Conservation (phyloP, 2,113 vertebrate genomes). For the Phylloscopus whistleri region DNA sequence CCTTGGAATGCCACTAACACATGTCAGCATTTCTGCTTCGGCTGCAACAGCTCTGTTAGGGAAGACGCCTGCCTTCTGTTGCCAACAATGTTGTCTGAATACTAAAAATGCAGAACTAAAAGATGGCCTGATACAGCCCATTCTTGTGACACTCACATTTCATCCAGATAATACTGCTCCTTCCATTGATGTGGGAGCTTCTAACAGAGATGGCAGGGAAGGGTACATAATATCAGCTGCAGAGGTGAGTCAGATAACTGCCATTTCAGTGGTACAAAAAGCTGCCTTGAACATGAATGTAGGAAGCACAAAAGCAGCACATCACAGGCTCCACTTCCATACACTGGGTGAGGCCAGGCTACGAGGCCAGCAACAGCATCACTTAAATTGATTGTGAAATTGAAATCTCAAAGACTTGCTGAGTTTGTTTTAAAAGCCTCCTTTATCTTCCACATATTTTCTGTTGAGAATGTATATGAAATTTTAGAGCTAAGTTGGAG, state of each 20-base stretch:
- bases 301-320: conserved; percentile 7
- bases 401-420: background rate
- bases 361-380: background rate
- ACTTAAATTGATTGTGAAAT: background rate
- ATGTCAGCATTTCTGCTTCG: background rate
- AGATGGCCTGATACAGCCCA: conserved; percentile 5
- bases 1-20: background rate
- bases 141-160: background rate
- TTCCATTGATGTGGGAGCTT: conserved; percentile 17
- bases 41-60: background rate
- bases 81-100: background rate
- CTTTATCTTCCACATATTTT: background rate
- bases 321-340: background rate
- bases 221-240: background rate
- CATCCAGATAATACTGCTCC: background rate
- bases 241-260: background rate
- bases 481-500: background rate
- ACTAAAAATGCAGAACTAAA: conserved; percentile 12
- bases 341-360: background rate
- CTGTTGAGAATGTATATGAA: background rate
- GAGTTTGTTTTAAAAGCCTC: background rate
- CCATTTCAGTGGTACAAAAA: background rate
- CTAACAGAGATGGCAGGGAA: background rate
- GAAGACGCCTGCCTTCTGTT: background rate
- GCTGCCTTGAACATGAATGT: background rate